Evolutionary conservation across 2,797 vertebrate species (phyloP).

Genomic region (Rhinophrynus dorsalis): DNA sequence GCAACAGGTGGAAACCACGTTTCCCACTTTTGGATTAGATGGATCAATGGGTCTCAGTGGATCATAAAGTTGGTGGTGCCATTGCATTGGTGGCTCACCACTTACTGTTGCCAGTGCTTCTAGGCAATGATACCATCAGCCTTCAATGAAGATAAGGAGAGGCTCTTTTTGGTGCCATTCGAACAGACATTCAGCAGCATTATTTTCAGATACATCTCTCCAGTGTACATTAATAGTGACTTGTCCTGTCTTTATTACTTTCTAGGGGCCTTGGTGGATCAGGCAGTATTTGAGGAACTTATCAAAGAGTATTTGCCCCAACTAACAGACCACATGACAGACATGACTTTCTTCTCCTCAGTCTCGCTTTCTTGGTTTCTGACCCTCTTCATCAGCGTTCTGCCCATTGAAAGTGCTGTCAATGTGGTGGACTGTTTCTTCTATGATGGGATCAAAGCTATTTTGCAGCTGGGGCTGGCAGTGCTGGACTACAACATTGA

Average conservation of each 20-base stretch:
- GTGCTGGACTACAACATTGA: slow-evolving; percentile 94
- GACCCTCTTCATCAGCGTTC: slow-evolving; percentile 94
- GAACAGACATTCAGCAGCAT: too few species aligned
- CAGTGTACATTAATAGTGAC: not conserved
- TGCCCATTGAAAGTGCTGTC: slow-evolving; percentile 94
- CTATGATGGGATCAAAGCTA: slow-evolving; percentile 93
- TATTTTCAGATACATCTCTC: too few species aligned
- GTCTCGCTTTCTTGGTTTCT: slow-evolving; percentile 98
- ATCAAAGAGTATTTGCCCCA: slow-evolving; percentile 89
- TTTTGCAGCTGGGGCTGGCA: slow-evolving; percentile 89
- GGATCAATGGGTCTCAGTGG: too few species aligned
- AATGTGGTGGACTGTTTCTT: slow-evolving; percentile 98
- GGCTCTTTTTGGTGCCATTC: too few species aligned
- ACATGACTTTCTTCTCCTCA: slow-evolving; percentile 96
- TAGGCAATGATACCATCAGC: too few species aligned
- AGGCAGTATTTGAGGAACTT: slow-evolving; percentile 96
- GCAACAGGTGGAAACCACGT: too few species aligned
- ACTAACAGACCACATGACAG: slow-evolving; percentile 92
- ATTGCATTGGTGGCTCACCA: too few species aligned
- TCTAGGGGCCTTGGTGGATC: slow-evolving; percentile 94
- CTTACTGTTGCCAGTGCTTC: too few species aligned
- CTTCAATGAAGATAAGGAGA: too few species aligned
- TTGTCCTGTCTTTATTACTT: not conserved
- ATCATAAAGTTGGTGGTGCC: too few species aligned
- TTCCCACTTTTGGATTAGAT: too few species aligned